Evolutionary conservation across 92 coral and sea anemone genomes (phyloP).

Genomic region (Montipora capitata): DNA sequence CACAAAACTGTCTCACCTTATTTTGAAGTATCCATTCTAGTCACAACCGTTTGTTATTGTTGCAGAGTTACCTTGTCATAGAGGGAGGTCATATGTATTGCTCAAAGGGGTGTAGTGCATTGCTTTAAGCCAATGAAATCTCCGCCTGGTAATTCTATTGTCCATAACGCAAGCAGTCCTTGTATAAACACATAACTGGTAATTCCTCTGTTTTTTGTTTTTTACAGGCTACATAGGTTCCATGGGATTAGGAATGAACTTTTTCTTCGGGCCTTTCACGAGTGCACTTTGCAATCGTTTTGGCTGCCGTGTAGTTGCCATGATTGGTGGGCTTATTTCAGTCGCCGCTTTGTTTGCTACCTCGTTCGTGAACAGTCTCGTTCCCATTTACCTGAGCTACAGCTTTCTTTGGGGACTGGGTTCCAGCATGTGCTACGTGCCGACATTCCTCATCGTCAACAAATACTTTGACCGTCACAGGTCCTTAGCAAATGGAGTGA

Average conservation of each 20-base stretch:
- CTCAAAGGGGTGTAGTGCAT: no score
- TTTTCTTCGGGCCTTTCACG: constrained; percentile 69
- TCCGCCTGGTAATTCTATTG: no score
- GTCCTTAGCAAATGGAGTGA: constrained; percentile 72
- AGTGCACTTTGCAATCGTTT: constrained; percentile 68
- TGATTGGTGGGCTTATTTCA: constrained; percentile 73
- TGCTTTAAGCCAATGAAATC: no score
- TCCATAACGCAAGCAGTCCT: no score
- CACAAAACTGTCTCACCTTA: no score
- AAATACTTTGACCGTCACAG: constrained; percentile 62
- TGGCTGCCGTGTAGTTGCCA: constrained; percentile 60
- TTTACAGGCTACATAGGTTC: constrained; percentile 73
- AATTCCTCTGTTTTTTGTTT: background rate
- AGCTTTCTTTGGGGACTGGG: constrained; percentile 80
- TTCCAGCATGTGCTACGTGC: constrained; percentile 72
- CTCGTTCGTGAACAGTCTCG: constrained; percentile 66
- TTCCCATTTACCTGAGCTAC: constrained; percentile 71
- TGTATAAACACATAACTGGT: no score
- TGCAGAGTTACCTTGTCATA: no score
- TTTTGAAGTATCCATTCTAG: no score
- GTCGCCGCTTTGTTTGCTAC: constrained; percentile 63
- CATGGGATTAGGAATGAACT: constrained; percentile 76
- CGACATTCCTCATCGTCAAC: constrained; percentile 70
- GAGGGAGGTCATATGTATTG: no score
- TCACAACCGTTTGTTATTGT: no score